Evolutionary conservation across 2,113 vertebrate genomes (phyloP).

Genomic region (Laterallus jamaicensis): DNA sequence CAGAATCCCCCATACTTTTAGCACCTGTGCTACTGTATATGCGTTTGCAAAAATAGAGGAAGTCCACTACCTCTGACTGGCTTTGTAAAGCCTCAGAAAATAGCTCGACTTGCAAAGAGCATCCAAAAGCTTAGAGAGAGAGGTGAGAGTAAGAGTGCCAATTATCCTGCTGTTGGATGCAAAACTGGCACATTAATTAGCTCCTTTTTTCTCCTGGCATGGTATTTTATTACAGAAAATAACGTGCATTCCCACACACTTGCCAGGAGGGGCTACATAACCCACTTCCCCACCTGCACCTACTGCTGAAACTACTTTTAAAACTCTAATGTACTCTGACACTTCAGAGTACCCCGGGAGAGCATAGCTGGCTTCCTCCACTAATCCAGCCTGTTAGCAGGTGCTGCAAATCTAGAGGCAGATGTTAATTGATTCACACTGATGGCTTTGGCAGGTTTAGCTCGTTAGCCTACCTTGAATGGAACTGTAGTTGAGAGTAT

Average conservation of each 20-base stretch:
- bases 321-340: constrained; percentile 5
- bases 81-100: background rate
- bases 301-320: background rate
- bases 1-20: background rate
- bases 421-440: constrained; percentile 47
- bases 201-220: background rate
- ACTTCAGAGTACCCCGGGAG: background rate
- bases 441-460: background rate
- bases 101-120: background rate
- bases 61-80: background rate
- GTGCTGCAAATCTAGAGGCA: constrained; percentile 47
- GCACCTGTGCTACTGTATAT: background rate
- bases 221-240: background rate
- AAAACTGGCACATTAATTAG: background rate
- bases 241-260: background rate
- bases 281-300: background rate
- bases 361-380: background rate
- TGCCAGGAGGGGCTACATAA: background rate
- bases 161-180: background rate
- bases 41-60: background rate
- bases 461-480: background rate
- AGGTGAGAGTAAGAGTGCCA: background rate
- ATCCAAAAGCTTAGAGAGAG: background rate
- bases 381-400: constrained; percentile 17
- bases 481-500: background rate